Evolutionary conservation across 64 coral and sea anemone genomes (phyloP).

Genomic region (Stichodactyla helianthus): DNA sequence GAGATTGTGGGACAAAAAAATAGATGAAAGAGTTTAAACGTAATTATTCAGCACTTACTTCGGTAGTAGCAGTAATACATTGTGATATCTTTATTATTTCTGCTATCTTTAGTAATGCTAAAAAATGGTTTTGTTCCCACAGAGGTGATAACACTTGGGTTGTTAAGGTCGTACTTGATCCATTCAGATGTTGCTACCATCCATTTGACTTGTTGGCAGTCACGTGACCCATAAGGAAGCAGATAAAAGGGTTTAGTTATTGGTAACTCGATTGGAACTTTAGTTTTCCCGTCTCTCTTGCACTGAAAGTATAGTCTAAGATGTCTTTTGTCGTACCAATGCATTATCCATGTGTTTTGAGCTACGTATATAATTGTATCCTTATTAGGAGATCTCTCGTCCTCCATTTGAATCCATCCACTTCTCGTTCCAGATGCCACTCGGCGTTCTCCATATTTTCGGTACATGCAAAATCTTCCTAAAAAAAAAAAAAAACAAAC

Average conservation of each 20-base stretch:
- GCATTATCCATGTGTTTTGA: not conserved
- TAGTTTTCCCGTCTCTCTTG: not conserved
- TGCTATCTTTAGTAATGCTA: not conserved
- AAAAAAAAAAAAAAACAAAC: not conserved
- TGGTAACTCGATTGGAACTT: constrained; percentile 2
- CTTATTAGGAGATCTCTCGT: not conserved
- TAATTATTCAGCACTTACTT: constrained; percentile 6
- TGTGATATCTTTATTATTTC: not conserved
- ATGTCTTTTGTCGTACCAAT: not conserved
- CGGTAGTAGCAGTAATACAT: constrained; percentile 47
- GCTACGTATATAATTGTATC: not conserved
- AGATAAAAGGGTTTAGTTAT: not conserved
- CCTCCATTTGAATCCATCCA: not conserved
- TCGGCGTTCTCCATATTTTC: not conserved
- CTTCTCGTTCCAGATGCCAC: not conserved
- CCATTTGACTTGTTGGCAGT: no score
- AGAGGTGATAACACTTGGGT: not conserved
- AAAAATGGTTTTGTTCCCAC: not conserved
- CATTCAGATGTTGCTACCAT: no score
- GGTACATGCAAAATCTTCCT: not conserved
- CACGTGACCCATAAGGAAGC: no score
- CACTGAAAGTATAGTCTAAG: not conserved
- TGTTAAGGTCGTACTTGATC: not conserved
- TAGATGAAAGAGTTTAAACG: no score
- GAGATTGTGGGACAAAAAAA: no score